Conservation (phyloP, 2,113 vertebrate species). For the Numida meleagris region DNA sequence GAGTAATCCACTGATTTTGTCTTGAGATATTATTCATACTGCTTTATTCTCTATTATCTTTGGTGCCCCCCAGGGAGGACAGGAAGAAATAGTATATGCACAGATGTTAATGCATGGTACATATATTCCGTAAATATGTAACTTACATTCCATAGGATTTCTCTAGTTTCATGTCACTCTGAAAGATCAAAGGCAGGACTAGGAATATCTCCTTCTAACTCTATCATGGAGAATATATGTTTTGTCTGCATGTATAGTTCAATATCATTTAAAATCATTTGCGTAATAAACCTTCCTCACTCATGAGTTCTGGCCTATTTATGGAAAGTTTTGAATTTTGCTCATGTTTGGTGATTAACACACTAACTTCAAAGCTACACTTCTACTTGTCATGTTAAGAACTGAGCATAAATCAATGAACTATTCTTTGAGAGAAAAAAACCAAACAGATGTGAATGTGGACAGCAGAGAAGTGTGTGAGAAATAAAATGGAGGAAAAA, state of each 20-base stretch:
- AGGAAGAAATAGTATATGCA: neutral
- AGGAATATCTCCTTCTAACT: neutral
- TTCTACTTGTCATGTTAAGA: neutral
- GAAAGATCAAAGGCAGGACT: neutral
- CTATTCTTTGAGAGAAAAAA: neutral
- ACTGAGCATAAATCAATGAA: neutral
- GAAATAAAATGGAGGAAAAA: neutral
- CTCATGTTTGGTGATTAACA: neutral
- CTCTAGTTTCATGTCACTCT: neutral
- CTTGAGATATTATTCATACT: neutral
- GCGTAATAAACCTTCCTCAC: neutral
- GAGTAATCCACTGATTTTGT: neutral
- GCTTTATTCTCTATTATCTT: neutral
- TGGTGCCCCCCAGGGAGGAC: neutral
- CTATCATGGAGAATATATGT: neutral
- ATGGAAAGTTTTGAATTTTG: neutral
- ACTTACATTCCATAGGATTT: neutral
- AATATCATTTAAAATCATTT: neutral
- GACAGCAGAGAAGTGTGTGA: neutral
- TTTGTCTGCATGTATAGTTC: neutral
- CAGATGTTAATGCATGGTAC: neutral
- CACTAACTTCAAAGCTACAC: neutral
- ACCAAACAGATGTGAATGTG: neutral
- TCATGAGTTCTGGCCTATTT: neutral
- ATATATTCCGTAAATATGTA: neutral